Percentiles rank a stretch among this genome's conserved stretches.
Conservation (phyloP, 2,113 vertebrate species). For the Melospiza georgiana region DNA sequence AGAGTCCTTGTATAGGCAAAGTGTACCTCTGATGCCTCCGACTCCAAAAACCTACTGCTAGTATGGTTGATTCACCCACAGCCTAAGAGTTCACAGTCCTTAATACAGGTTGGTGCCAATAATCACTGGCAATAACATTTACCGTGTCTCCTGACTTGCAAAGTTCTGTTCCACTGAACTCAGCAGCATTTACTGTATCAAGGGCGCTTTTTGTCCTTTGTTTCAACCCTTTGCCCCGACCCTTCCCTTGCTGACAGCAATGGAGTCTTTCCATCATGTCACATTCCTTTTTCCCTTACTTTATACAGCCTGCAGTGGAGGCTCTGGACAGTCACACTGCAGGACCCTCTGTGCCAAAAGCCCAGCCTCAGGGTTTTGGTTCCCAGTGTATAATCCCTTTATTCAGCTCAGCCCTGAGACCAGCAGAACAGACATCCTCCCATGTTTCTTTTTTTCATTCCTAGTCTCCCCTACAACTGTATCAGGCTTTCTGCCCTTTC, state of each 20-base stretch:
- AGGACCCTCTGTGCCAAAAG: neutral
- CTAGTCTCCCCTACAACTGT: neutral
- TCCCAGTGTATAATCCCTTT: neutral
- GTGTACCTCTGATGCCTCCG: neutral
- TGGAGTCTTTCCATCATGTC: fast-evolving
- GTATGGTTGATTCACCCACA: neutral
- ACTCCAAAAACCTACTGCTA: neutral
- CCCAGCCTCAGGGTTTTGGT: neutral
- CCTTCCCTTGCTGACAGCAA: neutral
- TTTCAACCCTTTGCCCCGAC: neutral
- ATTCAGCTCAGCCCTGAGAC: neutral
- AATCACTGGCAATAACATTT: neutral
- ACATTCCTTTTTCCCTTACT: neutral
- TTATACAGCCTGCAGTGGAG: neutral
- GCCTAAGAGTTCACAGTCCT: neutral
- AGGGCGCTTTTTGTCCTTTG: neutral
- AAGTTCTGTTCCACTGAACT: neutral
- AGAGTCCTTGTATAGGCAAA: neutral
- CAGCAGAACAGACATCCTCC: neutral
- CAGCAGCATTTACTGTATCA: neutral
- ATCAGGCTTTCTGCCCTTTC: neutral
- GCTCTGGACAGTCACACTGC: neutral
- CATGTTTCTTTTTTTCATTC: neutral
- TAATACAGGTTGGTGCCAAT: neutral
- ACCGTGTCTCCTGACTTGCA: neutral